Percentiles rank a stretch among this genome's conserved stretches.
Evolutionary conservation across 1,140 invertebrate genomes (phyloP).

Genomic region (Anadara kagoshimensis): DNA sequence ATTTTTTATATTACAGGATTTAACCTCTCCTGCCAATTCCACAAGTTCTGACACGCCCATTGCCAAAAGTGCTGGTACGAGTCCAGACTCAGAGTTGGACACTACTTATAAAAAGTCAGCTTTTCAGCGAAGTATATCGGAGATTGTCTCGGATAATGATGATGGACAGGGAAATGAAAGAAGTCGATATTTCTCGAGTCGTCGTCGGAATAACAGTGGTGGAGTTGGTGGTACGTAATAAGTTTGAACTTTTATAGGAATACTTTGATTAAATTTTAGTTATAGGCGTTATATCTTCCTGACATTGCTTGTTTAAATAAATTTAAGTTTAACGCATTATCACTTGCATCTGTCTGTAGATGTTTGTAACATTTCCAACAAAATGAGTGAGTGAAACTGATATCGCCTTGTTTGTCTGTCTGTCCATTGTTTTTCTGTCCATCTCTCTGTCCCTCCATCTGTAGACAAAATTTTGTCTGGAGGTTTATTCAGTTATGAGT

Average conservation of each 20-base stretch:
- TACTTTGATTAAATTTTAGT: no score
- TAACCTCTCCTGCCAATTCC: neutral
- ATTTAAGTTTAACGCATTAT: no score
- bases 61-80: conserved; percentile 67
- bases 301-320: no score
- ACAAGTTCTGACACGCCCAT: conserved; percentile 40
- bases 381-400: no score
- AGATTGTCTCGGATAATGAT: conserved; percentile 63
- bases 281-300: no score
- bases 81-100: conserved; percentile 70
- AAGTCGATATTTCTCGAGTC: conserved; percentile 46
- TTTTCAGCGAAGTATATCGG: conserved; percentile 82
- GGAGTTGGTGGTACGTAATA: conserved; percentile 77
- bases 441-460: no score
- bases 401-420: no score
- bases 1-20: conserved; percentile 19
- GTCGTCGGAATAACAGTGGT: conserved; percentile 82
- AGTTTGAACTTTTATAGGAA: neutral
- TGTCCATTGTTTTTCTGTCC: no score
- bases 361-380: no score
- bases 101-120: conserved; percentile 76
- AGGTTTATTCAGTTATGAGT: no score
- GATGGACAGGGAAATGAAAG: conserved; percentile 49
- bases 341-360: no score
- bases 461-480: no score